Conservation (phyloP, 2,113 vertebrate genomes). For the Thermophis baileyi region DNA sequence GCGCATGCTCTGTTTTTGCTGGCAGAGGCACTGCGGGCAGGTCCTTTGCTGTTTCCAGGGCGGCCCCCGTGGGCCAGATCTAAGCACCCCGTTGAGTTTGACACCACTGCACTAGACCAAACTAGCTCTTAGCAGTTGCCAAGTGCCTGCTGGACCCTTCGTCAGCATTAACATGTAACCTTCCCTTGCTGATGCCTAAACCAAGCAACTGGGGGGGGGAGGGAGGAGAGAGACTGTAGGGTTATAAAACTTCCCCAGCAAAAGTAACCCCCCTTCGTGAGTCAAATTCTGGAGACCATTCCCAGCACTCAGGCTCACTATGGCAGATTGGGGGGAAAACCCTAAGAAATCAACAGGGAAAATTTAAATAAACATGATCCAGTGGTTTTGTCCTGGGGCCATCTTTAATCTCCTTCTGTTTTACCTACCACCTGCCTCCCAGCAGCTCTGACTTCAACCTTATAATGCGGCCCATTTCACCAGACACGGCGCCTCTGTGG, state of each 20-base stretch:
- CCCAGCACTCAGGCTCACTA: neutral
- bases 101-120: neutral
- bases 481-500: no score
- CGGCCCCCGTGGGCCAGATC: no score
- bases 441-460: no score
- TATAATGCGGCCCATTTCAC: no score
- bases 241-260: neutral
- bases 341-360: neutral
- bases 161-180: neutral
- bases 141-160: neutral
- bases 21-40: no score
- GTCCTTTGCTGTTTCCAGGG: no score
- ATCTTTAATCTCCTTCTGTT: neutral
- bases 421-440: no score
- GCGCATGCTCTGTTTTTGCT: no score
- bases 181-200: neutral
- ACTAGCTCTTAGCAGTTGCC: neutral
- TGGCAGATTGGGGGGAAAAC: neutral
- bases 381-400: neutral
- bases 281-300: neutral
- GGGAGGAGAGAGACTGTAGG: neutral
- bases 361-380: neutral
- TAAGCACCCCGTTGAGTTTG: no score
- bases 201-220: neutral
- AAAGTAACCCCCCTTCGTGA: neutral